Conservation (phyloP, 2,797 vertebrate genomes). For the Trachops cirrhosus region DNA sequence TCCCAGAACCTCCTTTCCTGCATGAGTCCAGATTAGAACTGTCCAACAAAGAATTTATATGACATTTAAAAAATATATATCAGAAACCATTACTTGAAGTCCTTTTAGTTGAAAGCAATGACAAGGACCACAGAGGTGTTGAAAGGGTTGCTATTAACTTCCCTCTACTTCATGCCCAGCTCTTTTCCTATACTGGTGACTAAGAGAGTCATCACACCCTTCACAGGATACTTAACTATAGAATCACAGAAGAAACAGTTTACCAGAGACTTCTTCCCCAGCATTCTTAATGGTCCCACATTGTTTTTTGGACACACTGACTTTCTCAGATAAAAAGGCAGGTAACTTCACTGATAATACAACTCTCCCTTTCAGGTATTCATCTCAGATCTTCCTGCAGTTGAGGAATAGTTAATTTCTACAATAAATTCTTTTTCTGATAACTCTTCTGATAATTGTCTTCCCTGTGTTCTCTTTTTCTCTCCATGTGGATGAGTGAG, state of each 20-base stretch:
- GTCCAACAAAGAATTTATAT: not conserved
- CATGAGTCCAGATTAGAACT: not conserved
- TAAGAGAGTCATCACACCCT: not conserved
- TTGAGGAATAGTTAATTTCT: not conserved
- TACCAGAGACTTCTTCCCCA: not conserved
- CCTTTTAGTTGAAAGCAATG: not conserved
- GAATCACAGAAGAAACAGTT: not conserved
- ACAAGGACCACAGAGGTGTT: not conserved
- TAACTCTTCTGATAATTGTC: not conserved
- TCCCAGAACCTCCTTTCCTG: not conserved
- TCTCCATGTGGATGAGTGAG: not conserved
- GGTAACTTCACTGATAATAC: not conserved
- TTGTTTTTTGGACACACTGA: not conserved
- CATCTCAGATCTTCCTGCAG: not conserved
- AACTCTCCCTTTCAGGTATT: not conserved
- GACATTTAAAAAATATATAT: not conserved
- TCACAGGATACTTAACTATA: not conserved
- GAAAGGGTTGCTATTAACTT: not conserved
- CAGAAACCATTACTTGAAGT: not conserved
- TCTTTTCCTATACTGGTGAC: not conserved
- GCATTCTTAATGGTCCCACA: not conserved
- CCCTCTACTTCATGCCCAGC: not conserved
- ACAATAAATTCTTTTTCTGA: not conserved
- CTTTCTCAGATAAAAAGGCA: not conserved
- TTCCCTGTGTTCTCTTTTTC: not conserved